These are phyloP conservation scores for Spea multiplicata DNA, from an alignment of 2,113 vertebrate species.

Conservation along the genomic window DNA sequence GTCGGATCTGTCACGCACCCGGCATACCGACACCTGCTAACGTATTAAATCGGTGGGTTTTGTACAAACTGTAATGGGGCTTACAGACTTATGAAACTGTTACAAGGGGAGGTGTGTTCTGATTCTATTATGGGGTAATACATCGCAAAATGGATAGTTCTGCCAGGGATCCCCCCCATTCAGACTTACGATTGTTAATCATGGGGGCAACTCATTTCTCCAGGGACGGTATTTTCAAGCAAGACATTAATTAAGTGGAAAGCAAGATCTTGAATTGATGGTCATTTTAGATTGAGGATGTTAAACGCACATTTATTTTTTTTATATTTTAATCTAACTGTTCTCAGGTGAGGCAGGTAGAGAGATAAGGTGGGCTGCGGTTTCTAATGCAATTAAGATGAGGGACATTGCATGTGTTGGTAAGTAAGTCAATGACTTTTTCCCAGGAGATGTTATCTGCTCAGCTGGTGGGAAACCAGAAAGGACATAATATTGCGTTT, in stretches of 20 bases:
- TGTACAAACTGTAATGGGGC: not conserved
- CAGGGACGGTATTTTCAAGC: not conserved
- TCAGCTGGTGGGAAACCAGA: too few species aligned
- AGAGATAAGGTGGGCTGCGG: not conserved
- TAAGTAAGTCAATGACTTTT: too few species aligned
- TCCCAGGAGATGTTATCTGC: too few species aligned
- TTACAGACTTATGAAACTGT: not conserved
- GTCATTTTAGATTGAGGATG: not conserved
- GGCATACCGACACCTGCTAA: not conserved
- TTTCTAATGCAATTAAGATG: too few species aligned
- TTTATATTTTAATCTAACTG: not conserved
- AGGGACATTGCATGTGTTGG: too few species aligned
- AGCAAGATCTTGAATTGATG: not conserved
- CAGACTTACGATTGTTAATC: too few species aligned
- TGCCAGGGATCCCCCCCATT: not conserved
- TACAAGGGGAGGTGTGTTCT: not conserved
- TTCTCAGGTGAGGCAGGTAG: conserved; percentile 1
- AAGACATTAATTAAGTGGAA: not conserved
- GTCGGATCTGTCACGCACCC: not conserved
- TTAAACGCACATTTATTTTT: conserved; percentile 33
- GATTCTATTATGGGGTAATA: not conserved
- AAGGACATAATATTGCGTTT: too few species aligned
- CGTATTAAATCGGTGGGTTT: not conserved
- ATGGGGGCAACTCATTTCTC: too few species aligned
- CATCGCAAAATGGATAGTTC: not conserved